Percentiles rank a stretch among this genome's conserved stretches.
These are phyloP conservation scores for Heliconius sara DNA, from an alignment of 2,888 invertebrate species.

Conservation along the genomic window DNA sequence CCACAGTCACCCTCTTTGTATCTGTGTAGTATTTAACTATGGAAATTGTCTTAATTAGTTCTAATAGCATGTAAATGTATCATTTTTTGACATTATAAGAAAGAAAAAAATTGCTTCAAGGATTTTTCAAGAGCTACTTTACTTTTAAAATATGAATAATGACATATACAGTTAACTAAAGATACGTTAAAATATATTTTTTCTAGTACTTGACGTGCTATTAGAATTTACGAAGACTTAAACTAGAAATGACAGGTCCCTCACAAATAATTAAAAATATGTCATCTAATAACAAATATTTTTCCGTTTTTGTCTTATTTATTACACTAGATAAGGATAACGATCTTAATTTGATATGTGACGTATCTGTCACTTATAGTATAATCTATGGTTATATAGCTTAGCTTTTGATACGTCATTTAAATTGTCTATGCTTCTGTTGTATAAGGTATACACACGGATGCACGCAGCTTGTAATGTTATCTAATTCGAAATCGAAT, in stretches of 20 bases:
- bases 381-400: slow-evolving; percentile 2
- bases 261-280: neutral
- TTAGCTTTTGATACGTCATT: slow-evolving; percentile 16
- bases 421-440: slow-evolving; percentile 17
- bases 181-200: neutral
- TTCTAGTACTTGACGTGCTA: neutral
- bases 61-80: neutral
- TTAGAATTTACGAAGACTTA: neutral
- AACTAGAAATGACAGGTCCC: neutral
- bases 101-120: neutral
- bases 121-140: neutral
- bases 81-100: neutral
- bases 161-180: neutral
- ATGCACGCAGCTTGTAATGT: slow-evolving; percentile 6
- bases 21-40: slow-evolving; percentile 53
- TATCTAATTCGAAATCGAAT: slow-evolving; percentile 7
- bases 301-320: neutral
- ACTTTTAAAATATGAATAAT: neutral
- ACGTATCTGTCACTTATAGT: neutral
- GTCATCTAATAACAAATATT: neutral
- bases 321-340: neutral
- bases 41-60: neutral
- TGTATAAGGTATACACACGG: slow-evolving; percentile 9
- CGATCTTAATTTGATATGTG: neutral
- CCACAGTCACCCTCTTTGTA: slow-evolving; percentile 55